A percentile compares a stretch with the other conserved stretches of the same genome.
These are phyloP conservation scores for Pandemis corylana DNA, from an alignment of 2,888 invertebrate genomes.

Conservation along the genomic window DNA sequence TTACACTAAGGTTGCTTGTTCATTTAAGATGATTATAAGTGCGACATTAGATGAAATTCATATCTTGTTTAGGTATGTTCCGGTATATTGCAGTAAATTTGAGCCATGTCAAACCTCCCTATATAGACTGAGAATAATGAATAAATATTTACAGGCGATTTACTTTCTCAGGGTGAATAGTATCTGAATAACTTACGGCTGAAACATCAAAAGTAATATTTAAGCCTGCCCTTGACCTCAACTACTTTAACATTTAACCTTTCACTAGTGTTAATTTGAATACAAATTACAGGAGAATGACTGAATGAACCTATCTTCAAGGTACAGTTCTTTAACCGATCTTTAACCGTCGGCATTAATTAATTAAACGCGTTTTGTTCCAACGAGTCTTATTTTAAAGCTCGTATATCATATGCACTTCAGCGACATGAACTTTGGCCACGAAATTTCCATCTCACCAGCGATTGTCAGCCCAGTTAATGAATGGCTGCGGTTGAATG, in stretches of 20 bases:
- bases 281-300: too few species aligned
- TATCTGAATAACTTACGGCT: background rate
- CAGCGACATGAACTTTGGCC: constrained; percentile 1
- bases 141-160: background rate
- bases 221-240: too few species aligned
- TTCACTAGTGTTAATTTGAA: too few species aligned
- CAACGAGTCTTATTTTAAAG: background rate
- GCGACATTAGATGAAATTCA: too few species aligned
- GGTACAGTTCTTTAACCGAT: background rate
- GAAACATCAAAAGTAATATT: background rate
- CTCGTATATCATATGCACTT: background rate
- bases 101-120: too few species aligned
- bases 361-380: background rate
- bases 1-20: too few species aligned
- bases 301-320: too few species aligned
- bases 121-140: background rate
- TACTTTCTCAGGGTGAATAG: background rate
- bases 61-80: too few species aligned
- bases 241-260: too few species aligned
- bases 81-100: too few species aligned
- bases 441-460: constrained; percentile 11
- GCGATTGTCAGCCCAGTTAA: constrained; percentile 3
- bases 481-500: background rate
- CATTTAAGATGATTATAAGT: too few species aligned
- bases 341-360: background rate